A percentile compares a stretch with the other conserved stretches of the same genome.
Evolutionary conservation across 2,797 vertebrate genomes (phyloP).

Genomic region (Lophotriccus pileatus): DNA sequence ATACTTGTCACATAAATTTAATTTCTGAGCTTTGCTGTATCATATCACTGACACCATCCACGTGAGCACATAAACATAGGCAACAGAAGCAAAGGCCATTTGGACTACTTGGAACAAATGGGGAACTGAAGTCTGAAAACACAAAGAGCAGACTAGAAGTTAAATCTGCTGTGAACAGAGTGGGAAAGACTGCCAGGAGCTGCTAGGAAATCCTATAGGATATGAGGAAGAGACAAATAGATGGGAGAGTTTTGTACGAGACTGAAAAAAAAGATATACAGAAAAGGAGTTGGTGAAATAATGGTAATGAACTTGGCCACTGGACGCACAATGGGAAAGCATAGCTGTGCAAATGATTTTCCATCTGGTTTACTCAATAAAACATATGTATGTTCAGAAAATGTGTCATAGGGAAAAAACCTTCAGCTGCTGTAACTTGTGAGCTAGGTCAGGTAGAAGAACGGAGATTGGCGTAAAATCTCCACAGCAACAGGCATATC

Average conservation of each 20-base stretch:
- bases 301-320: not conserved
- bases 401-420: not conserved
- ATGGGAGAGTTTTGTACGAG: not conserved
- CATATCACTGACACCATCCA: not conserved
- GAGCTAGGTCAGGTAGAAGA: not conserved
- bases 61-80: rapidly evolving
- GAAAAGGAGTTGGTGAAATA: not conserved
- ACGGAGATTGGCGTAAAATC: not conserved
- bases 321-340: not conserved
- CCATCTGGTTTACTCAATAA: slow-evolving; percentile 6
- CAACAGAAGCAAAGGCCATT: not conserved
- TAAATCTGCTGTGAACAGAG: not conserved
- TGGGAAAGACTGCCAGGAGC: not conserved
- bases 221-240: not conserved
- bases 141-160: not conserved
- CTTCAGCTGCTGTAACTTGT: slow-evolving; percentile 48
- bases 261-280: not conserved
- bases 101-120: not conserved
- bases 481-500: not conserved
- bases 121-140: not conserved
- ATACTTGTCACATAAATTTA: not conserved
- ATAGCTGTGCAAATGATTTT: slow-evolving; percentile 54
- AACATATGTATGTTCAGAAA: slow-evolving; percentile 12
- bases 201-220: not conserved
- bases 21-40: not conserved